These are phyloP conservation scores for Abscondita cerata DNA, from an alignment of 2,888 invertebrate species.

Conservation along the genomic window DNA sequence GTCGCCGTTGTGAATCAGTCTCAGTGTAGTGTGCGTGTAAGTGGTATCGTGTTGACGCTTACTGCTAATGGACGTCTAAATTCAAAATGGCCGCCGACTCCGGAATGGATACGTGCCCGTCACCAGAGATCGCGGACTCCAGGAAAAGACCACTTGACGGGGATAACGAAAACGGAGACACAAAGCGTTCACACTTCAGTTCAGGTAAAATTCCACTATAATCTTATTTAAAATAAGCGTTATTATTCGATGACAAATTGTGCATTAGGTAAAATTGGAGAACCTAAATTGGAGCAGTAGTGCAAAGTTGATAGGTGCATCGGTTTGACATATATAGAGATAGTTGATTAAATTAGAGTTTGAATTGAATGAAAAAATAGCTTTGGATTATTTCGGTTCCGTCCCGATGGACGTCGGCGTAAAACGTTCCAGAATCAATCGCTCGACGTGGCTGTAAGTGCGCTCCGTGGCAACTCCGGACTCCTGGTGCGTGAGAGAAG, in stretches of 20 bases:
- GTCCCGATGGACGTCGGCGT: constrained; percentile 30
- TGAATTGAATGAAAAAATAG: constrained; percentile 10
- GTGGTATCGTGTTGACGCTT: constrained; percentile 42
- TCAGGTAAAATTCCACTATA: constrained; percentile 70
- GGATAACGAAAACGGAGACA: constrained; percentile 87
- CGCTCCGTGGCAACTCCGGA: constrained; percentile 29
- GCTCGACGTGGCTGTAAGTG: constrained; percentile 35
- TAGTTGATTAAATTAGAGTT: constrained; percentile 5
- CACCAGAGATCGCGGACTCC: constrained; percentile 90
- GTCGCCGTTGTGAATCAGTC: constrained; percentile 38
- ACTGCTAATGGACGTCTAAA: constrained; percentile 44
- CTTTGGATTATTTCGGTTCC: constrained; percentile 17
- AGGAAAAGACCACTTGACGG: constrained; percentile 89
- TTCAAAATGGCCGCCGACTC: constrained; percentile 88
- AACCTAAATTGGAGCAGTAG: constrained; percentile 9
- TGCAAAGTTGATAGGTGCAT: neutral
- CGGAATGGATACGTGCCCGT: constrained; percentile 93
- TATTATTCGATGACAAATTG: neutral
- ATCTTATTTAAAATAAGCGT: constrained; percentile 4
- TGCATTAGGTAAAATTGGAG: constrained; percentile 13
- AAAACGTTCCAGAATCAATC: constrained; percentile 30
- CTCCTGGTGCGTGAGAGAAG: constrained; percentile 36
- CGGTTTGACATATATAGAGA: constrained; percentile 14
- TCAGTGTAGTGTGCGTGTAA: constrained; percentile 32
- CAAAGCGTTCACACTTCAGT: constrained; percentile 90